phyloP scores from a whole-genome alignment of 2,797 vertebrate species.

The Platyrinchus mystaceus region DNA sequence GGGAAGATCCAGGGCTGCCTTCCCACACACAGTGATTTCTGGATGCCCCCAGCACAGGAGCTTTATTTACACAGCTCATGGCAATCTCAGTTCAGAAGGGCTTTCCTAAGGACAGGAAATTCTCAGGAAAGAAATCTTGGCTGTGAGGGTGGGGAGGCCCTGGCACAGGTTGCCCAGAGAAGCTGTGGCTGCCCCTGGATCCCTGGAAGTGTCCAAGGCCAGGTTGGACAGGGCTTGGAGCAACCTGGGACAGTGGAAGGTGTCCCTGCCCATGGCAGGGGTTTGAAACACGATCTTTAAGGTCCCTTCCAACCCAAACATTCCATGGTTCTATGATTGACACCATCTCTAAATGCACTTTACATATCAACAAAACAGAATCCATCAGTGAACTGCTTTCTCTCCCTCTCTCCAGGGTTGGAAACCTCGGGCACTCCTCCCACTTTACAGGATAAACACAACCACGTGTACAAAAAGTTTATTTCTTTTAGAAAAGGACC shows the following conservation, averaged over 20 bases:
- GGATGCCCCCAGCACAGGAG: background rate
- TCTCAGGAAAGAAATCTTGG: no score
- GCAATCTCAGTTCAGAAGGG: background rate
- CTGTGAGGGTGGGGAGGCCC: no score
- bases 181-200: background rate
- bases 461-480: fast-evolving
- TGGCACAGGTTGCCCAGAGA: background rate
- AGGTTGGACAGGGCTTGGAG: background rate
- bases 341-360: background rate
- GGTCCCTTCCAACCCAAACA: background rate
- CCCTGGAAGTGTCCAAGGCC: background rate
- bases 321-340: background rate
- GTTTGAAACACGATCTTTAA: background rate
- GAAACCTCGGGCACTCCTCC: background rate
- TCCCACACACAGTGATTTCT: fast-evolving
- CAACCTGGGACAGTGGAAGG: background rate
- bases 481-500: background rate
- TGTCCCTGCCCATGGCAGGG: background rate
- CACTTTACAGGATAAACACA: background rate
- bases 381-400: background rate
- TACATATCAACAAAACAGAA: background rate
- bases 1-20: background rate
- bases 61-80: background rate
- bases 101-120: background rate
- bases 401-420: background rate